phyloP scores from a whole-genome alignment of 2,888 invertebrate genomes.

The Lycophotia porphyrea region DNA sequence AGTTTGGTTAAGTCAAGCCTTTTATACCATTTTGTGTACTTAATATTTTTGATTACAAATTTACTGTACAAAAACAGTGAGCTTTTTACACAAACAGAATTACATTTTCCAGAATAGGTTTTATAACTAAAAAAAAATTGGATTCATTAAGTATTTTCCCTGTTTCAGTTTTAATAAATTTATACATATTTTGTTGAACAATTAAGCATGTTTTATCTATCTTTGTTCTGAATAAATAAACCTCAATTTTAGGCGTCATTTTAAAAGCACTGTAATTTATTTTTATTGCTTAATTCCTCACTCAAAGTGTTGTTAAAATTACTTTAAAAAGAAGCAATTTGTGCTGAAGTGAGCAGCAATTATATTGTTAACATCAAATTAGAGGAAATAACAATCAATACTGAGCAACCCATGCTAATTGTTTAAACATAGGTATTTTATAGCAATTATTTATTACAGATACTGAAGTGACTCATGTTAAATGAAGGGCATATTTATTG shows the following conservation, averaged over 20 bases:
- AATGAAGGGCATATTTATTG: slow-evolving; percentile 22
- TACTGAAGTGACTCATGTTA: slow-evolving; percentile 7
- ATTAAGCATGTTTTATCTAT: background rate
- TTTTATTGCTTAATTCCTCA: slow-evolving; percentile 31
- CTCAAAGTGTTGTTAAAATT: slow-evolving; percentile 22
- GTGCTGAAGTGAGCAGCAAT: slow-evolving; percentile 36
- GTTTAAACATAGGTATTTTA: slow-evolving; percentile 25
- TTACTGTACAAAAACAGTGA: background rate
- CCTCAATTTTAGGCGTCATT: background rate
- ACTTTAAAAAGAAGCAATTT: slow-evolving; percentile 26
- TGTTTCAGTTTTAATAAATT: background rate
- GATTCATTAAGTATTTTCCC: background rate
- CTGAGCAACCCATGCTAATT: slow-evolving; percentile 23
- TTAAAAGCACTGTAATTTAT: slow-evolving; percentile 7
- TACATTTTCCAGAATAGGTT: background rate
- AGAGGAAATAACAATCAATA: slow-evolving; percentile 34
- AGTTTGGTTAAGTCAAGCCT: background rate
- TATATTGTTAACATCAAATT: slow-evolving; percentile 55
- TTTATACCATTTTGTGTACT: background rate
- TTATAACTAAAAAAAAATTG: background rate
- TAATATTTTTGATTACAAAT: background rate
- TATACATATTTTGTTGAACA: background rate
- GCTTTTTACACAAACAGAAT: background rate
- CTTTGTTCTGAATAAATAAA: background rate
- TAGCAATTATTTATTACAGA: slow-evolving; percentile 16